phyloP scores from a whole-genome alignment of 2,797 vertebrate species.

The Uromys caudimaculatus region DNA sequence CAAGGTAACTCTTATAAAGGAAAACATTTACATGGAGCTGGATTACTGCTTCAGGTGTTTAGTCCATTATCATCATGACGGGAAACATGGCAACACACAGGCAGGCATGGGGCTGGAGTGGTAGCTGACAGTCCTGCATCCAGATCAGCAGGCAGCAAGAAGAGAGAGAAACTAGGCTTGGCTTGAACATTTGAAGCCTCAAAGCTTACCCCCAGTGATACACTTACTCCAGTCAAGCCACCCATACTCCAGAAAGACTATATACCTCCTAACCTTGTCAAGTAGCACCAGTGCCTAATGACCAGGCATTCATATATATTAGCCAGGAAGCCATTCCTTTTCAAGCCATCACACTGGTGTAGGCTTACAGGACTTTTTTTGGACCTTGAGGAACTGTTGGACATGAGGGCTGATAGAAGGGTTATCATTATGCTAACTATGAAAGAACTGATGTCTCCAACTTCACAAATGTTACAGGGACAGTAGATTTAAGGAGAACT shows the following conservation, averaged over 20 bases:
- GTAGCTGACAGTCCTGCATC: neutral
- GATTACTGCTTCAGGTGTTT: neutral
- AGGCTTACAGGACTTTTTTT: neutral
- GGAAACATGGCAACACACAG: neutral
- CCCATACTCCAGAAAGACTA: neutral
- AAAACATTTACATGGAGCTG: neutral
- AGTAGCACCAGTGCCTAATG: neutral
- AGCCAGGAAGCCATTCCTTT: neutral
- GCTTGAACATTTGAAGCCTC: neutral
- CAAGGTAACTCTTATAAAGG: neutral
- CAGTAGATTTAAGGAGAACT: neutral
- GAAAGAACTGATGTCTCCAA: constrained; percentile 16
- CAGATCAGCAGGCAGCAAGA: neutral
- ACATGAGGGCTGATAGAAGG: neutral
- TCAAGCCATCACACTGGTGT: neutral
- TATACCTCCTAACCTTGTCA: neutral
- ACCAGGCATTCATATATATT: neutral
- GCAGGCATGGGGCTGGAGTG: neutral
- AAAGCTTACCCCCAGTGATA: neutral
- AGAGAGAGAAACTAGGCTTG: neutral
- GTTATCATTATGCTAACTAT: constrained; percentile 2
- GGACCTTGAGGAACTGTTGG: neutral
- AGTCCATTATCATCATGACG: neutral
- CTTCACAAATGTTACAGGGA: neutral
- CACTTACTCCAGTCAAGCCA: neutral